Base-by-base conservation (phyloP, 1,140 invertebrate species). In the Drosophila pectinifera region DNA sequence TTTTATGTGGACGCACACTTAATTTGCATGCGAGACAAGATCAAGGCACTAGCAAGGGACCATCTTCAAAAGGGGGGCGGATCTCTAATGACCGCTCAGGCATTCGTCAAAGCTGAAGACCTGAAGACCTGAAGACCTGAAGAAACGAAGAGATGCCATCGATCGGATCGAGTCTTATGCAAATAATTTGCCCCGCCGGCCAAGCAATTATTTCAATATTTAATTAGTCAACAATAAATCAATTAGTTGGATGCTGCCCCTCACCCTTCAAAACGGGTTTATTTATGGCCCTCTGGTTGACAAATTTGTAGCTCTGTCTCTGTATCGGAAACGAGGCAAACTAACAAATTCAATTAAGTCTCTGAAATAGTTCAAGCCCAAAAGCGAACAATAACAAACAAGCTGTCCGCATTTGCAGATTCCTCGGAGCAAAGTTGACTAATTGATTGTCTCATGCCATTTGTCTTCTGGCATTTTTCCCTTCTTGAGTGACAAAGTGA, bases 221-320 rank as follows among this genome's bases (percentile, higher is more conserved):
- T 88, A 88, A 88, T 88, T 88, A 88, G 84, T 83, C 73, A 88
- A 88, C 84, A 88, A 84, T 89, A 88, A 88, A 88, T 89, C 84
- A 88, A 88, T 88, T 88, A 89, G 83, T 88, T 68, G 67, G 67
- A 57, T 63, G 57, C 64, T 56, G 34, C 8, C 26, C 36, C 54
- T 20, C 18, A 55, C 42, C 41, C 22, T 57, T 65, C 41, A 14
- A 65, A 89, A 83, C 84, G 69, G 62, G 83, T 86, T 86, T 83
- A 80, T 80, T 83, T 77, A 80, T 83, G 84, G 57, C 45, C 55
- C 56, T 46, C 62, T 56, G 74, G 70, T 83, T 88, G 82, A 86
- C 82, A 88, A 80, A 80, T 84, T 84, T 83, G 75, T 56, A 39
- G 80, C 51, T 81, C 64, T 57, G 41, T 20, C 28, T 34, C 14